Evolutionary conservation across 1,140 invertebrate species (phyloP).

Genomic region (Panagrolaimus sp.): DNA sequence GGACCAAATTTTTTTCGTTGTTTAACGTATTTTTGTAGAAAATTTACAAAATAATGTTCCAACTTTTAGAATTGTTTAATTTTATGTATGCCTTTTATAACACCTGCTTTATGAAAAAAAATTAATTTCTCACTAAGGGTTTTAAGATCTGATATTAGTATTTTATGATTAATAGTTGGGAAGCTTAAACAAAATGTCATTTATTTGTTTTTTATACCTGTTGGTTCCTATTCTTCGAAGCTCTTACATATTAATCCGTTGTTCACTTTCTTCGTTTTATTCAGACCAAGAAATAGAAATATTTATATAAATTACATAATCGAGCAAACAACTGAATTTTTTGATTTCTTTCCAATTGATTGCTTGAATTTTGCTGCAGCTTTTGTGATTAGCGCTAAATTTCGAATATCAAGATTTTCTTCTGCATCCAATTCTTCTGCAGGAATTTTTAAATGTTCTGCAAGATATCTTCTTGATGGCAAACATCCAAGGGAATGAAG

Average conservation of each 20-base stretch:
- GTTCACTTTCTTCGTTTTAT: background rate
- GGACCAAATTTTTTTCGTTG: too few species aligned
- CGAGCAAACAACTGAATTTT: slow-evolving; percentile 44
- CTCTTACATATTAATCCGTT: background rate
- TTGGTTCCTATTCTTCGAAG: too few species aligned
- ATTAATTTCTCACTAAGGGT: too few species aligned
- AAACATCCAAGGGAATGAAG: slow-evolving; percentile 32
- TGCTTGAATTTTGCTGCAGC: slow-evolving; percentile 49
- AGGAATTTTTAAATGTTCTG: slow-evolving; percentile 38
- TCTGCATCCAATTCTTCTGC: slow-evolving; percentile 29
- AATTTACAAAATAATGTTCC: too few species aligned
- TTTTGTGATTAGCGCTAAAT: slow-evolving; percentile 46
- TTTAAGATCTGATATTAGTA: too few species aligned
- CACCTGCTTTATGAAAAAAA: too few species aligned
- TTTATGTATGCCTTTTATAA: too few species aligned
- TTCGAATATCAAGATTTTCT: slow-evolving; percentile 46
- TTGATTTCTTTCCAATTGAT: slow-evolving; percentile 27
- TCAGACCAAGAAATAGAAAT: background rate
- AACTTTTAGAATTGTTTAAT: too few species aligned
- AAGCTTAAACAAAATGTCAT: too few species aligned
- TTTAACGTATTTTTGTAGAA: too few species aligned
- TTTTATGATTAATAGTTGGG: too few species aligned
- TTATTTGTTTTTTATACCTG: too few species aligned
- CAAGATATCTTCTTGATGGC: slow-evolving; percentile 45
- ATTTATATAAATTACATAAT: slow-evolving; percentile 35